Base-by-base conservation (phyloP, 1,140 invertebrate genomes). In the Tetragonula clypearis region DNA sequence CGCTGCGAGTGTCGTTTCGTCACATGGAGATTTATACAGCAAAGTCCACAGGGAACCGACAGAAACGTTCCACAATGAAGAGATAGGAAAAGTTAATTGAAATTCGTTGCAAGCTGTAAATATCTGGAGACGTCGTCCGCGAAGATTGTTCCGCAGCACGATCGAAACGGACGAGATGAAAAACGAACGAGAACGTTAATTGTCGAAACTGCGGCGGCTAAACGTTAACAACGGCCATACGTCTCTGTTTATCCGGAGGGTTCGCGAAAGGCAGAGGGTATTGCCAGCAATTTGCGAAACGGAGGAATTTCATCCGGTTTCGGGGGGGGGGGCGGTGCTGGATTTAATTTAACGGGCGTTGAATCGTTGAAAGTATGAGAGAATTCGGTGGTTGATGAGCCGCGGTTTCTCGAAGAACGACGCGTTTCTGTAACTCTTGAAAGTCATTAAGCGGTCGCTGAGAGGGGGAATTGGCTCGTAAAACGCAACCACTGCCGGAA, bases 341-440 rank as follows among this genome's bases (percentile, higher is more conserved):
- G 76, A 85, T 80, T 85, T 85, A 85, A 85, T 85, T 74, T 74
- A 74, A 58, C 12, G 41, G 21, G 17, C 83, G 80, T 62, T 85
- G 58, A 68, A 85, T 85, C 69, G 60, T 80, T 65, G 26, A 41
- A 55, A 60, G 77, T 2, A 19, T 8, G 15, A 76, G 8, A 14
- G 8, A 23, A 5, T 53, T 55, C 23, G 53, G 66, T 49, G 53
- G n/a, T 53, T 56, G 1, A 6, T 41, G 26, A 14, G 53, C 21
- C 9, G 56, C 66, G 65, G 53, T 83, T 58, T 23, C n/a, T 41
- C 55, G 15, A 30, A 23, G 49, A 75, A 56, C 53, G 19, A 30
- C 23, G n/a, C 55, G 55, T 53, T 30, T 78, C 55, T 62, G 56
- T n/a, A 62, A 78, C 60, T 62, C 68, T 60, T 68, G 35, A 55